Evolutionary conservation across 2,888 invertebrate genomes (phyloP).

Genomic region (Ichneumon xanthorius): DNA sequence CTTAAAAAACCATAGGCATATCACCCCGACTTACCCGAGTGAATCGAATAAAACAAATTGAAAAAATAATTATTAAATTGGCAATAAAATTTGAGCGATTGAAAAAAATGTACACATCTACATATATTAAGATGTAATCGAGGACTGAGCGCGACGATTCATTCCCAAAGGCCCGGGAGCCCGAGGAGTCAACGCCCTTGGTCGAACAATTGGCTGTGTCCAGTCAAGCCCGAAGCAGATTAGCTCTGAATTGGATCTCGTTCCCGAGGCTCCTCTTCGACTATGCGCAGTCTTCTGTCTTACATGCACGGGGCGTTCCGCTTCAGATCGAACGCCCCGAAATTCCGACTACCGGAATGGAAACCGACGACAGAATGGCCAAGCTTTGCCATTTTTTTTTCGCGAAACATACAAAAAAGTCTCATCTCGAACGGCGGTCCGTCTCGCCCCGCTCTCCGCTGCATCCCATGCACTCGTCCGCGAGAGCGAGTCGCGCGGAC

Average conservation of each 20-base stretch:
- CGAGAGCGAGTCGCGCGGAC: neutral
- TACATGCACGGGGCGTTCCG: neutral
- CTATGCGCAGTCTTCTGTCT: slow-evolving; percentile 15
- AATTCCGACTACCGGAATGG: neutral
- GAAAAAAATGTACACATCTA: too few species aligned
- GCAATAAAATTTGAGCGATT: neutral
- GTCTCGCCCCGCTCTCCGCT: neutral
- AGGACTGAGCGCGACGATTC: slow-evolving; percentile 26
- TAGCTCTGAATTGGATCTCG: slow-evolving; percentile 63
- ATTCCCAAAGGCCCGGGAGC: slow-evolving; percentile 37
- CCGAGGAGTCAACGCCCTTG: slow-evolving; percentile 59
- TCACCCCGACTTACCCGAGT: neutral
- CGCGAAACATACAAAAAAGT: neutral
- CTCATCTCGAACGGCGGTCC: neutral
- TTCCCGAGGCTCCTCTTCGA: slow-evolving; percentile 42
- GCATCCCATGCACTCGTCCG: neutral
- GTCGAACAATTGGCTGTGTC: slow-evolving; percentile 58
- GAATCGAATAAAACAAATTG: neutral
- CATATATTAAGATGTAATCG: slow-evolving; percentile 2
- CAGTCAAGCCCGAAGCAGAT: slow-evolving; percentile 48
- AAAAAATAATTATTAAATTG: neutral
- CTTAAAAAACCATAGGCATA: neutral
- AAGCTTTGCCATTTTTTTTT: neutral
- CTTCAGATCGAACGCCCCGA: neutral
- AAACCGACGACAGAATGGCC: neutral